These are phyloP conservation scores for Suncus etruscus DNA, from an alignment of 2,113 vertebrate species.

Conservation along the genomic window DNA sequence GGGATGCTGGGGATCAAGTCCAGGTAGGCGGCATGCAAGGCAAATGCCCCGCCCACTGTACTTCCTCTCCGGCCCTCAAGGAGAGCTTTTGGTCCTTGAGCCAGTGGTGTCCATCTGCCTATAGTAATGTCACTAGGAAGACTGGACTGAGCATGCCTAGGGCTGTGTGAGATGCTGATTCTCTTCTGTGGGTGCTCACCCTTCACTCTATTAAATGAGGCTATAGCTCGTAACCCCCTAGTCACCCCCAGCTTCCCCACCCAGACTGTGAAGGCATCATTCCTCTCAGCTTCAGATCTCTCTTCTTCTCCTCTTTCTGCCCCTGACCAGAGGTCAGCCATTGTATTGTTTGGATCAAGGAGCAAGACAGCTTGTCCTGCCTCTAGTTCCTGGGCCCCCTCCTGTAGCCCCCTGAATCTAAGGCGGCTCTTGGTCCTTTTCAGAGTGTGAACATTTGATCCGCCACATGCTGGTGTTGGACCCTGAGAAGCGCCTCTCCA, in stretches of 20 bases:
- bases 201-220: not conserved
- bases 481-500: constrained; percentile 94
- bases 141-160: not conserved
- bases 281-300: constrained; percentile 35
- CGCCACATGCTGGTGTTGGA: constrained; percentile 99
- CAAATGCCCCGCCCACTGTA: too few species aligned
- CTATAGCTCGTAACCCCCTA: not conserved
- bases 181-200: not conserved
- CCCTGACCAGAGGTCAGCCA: not conserved
- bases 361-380: not conserved
- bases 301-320: constrained; percentile 28
- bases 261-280: not conserved
- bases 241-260: not conserved
- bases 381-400: not conserved
- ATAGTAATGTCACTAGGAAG: not conserved
- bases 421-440: constrained; percentile 57
- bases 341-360: not conserved
- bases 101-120: not conserved
- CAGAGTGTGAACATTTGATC: constrained; percentile 99
- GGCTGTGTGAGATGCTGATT: not conserved
- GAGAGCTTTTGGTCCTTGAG: not conserved
- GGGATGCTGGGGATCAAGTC: too few species aligned
- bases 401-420: not conserved
- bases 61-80: not conserved
- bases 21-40: too few species aligned